Conservation (phyloP, 2,113 vertebrate species). For the Colinus virginianus region DNA sequence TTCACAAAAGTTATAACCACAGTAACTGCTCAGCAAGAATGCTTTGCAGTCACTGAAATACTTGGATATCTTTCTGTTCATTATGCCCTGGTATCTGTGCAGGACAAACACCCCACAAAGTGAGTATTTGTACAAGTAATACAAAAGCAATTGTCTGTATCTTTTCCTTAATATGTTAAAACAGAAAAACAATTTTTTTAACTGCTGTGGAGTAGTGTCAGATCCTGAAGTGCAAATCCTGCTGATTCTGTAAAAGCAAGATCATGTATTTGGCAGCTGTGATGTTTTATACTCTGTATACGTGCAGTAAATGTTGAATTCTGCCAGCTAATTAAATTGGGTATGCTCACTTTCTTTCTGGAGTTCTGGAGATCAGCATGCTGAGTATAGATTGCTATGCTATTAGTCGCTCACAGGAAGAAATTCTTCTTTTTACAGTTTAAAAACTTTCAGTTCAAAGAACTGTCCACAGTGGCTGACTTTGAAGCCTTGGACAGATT, state of each 20-base stretch:
- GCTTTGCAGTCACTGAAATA: not conserved
- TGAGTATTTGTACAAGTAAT: not conserved
- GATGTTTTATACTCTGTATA: not conserved
- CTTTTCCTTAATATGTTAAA: not conserved
- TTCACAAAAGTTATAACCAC: fast-evolving
- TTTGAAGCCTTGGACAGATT: not conserved
- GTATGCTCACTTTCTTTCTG: not conserved
- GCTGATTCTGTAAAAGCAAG: not conserved
- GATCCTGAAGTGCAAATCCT: not conserved
- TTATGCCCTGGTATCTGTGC: not conserved
- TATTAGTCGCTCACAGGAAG: not conserved
- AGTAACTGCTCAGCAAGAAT: not conserved
- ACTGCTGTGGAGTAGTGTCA: not conserved
- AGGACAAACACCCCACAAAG: not conserved
- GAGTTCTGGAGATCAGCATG: not conserved
- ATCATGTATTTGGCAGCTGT: not conserved
- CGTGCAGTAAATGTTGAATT: not conserved
- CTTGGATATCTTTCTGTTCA: fast-evolving
- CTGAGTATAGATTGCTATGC: not conserved
- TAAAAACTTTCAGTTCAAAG: not conserved
- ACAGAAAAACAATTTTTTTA: not conserved
- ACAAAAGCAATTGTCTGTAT: not conserved
- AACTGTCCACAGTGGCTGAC: not conserved
- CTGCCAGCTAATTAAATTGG: not conserved
- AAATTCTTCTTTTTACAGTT: not conserved